A percentile compares a stretch with the other conserved stretches of the same genome.
phyloP scores from a whole-genome alignment of 2,888 invertebrate genomes.

The Stegana nigrithorax region DNA sequence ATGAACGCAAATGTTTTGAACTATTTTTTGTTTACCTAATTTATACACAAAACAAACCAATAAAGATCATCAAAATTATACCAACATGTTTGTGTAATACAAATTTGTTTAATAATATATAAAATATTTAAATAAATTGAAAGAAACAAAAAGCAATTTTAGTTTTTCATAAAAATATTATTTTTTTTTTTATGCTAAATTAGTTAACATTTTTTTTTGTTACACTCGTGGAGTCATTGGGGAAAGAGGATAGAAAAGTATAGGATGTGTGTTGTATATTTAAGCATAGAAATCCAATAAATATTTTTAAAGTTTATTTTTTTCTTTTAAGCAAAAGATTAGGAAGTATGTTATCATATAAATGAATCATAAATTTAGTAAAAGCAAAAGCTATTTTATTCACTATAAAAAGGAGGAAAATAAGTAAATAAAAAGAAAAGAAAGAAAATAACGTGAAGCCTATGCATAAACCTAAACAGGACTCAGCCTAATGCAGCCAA shows the following conservation, averaged over 20 bases:
- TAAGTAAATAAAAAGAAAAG: too few species aligned
- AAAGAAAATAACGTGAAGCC: too few species aligned
- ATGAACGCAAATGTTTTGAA: constrained; percentile 25
- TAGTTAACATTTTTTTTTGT: too few species aligned
- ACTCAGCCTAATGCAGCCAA: too few species aligned
- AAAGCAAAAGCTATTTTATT: neutral
- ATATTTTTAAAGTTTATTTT: neutral
- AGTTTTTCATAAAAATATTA: neutral
- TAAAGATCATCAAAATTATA: constrained; percentile 24
- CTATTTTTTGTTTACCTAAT: constrained; percentile 18
- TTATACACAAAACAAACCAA: constrained; percentile 33
- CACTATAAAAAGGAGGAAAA: too few species aligned
- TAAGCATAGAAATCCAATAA: neutral
- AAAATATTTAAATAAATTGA: constrained; percentile 1
- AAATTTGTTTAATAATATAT: neutral
- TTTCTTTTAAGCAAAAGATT: neutral
- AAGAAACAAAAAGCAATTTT: neutral
- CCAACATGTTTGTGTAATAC: neutral
- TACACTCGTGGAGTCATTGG: too few species aligned
- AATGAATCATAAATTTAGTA: too few species aligned
- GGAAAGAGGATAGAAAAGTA: too few species aligned
- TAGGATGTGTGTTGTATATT: too few species aligned
- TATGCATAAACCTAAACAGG: too few species aligned
- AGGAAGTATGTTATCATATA: neutral
- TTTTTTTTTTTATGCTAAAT: too few species aligned